Base-by-base conservation (phyloP, 2,888 invertebrate genomes). In the Endomychus coccineus region DNA sequence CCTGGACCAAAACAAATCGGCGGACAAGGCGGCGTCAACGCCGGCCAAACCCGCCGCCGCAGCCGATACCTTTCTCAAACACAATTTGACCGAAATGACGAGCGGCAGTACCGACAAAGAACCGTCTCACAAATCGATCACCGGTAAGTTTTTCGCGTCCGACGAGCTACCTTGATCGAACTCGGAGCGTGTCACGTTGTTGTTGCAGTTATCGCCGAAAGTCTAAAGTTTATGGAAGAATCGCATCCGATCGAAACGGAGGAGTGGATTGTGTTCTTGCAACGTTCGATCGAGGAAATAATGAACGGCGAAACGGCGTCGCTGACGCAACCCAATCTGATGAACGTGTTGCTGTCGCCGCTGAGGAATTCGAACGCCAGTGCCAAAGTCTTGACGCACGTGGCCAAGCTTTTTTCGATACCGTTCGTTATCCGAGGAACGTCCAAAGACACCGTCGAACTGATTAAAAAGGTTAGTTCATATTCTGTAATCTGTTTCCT, bases 211-310 rank as follows among this genome's bases (percentile, higher is more conserved):
- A n/a, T n/a, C n/a, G n/a, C n/a, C 6, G 21, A 19, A 19, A 19
- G 21, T 16, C 12, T 43, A 5, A 54, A 49, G 39, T 58, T 59
- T 32, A 53, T 54, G 19, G 58, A 58, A 46, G 56, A 59, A 34
- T 55, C 44, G 24, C 71, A 73, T 51, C 79, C 83, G 2, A 82
- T 88, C 40, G 87, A 89, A 61, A 76, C 83, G 46, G 88, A 89
- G 45, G 89, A 90, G 63, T 89, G 88, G 89, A 70, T 86, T 44
- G 87, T 82, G 1, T 90, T 89, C 62, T 64, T 90, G 1, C 78
- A 83, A 52, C 77, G 79, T 7, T 83, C 84, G 10, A 84, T 87
- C 62, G 81, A 81, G 58, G 90, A 89, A 69, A 75, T 86, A 9
- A 77, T 88, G 68, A 78, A 79, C 36, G 85, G 85, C 1, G 87